Evolutionary conservation across 2,113 vertebrate species (phyloP).

Genomic region (Zosterops lateralis): DNA sequence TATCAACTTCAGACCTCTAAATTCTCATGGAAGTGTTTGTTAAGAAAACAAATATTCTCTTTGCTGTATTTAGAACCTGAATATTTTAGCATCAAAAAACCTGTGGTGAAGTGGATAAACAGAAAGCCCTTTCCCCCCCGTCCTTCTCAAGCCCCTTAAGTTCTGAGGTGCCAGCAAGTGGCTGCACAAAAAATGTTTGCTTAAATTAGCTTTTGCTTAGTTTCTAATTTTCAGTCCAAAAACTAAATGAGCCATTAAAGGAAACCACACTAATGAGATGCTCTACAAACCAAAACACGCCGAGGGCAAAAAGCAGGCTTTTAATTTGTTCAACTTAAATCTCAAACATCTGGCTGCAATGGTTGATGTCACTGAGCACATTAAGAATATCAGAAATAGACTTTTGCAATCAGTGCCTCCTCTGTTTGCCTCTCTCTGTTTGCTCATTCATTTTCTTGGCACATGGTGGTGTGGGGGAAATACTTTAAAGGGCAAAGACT

Average conservation of each 20-base stretch:
- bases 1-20: not conserved
- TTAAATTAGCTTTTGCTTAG: constrained; percentile 29
- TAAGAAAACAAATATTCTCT: constrained; percentile 35
- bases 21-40: constrained; percentile 36
- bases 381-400: constrained; percentile 19
- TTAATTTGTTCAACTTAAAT: constrained; percentile 32
- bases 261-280: constrained; percentile 27
- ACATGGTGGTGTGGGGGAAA: not conserved
- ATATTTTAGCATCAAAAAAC: not conserved
- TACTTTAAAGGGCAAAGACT: not conserved
- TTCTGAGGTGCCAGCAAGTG: not conserved
- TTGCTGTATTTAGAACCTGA: not conserved
- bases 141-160: not conserved
- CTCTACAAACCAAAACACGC: not conserved
- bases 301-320: constrained; percentile 1
- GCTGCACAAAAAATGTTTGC: not conserved
- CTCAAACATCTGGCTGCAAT: constrained; percentile 33
- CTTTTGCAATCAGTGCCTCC: not conserved
- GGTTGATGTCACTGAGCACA: constrained; percentile 1
- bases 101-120: not conserved
- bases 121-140: not conserved
- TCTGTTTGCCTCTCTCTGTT: not conserved
- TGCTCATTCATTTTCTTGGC: not conserved
- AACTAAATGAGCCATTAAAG: not conserved
- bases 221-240: constrained; percentile 20